Evolutionary conservation across 1,140 invertebrate species (phyloP), one percentile per base, ranked within the genome.

Genomic region (Manduca sexta): DNA sequence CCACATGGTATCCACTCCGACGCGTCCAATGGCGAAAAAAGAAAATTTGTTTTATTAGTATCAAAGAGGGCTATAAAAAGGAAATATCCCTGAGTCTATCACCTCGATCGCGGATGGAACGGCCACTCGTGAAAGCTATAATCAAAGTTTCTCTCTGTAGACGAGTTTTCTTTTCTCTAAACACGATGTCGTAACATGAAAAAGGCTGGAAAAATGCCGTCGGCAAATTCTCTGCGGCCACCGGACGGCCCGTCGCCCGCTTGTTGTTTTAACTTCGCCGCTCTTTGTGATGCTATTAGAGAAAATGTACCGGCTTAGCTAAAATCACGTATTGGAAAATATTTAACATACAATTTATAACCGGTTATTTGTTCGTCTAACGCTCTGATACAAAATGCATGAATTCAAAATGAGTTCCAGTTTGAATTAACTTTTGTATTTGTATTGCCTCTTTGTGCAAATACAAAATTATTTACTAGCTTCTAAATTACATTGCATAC

Each of bases 11-110:
- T 60, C 61, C 52, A 46, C 52, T 49, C 61, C 41, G 74, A 74
- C 70, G 71, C 70, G 64, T 66, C 56, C 56, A 41, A 62, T 48
- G 46, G 56, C 57, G 56, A 68, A 77, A 78, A 80, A 81, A 74
- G 66, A 73, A 71, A 80, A 80, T 80, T 84, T 75, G 65, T 79
- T 82, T 82, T 82, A 84, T 77, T 81, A 74, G 71, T 76, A 82
- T 77, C 70, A 81, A 82, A 82, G 64, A 69, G 63, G 70, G 70
- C 57, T 60, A 79, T 84, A 82, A 84, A 84, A 84, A 76, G 75
- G 75, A 82, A 77, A 82, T 82, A 74, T 74, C 59, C 60, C 57
- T 53, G 52, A 72, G 69, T 75, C 74, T 82, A 82, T 84, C 72
- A 71, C 76, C 70, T 72, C 72, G 68, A 78, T 79, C 67, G 69